Conservation (phyloP, 35 echinoderm and acorn worm genomes). For the Ophioderma brevispina region DNA sequence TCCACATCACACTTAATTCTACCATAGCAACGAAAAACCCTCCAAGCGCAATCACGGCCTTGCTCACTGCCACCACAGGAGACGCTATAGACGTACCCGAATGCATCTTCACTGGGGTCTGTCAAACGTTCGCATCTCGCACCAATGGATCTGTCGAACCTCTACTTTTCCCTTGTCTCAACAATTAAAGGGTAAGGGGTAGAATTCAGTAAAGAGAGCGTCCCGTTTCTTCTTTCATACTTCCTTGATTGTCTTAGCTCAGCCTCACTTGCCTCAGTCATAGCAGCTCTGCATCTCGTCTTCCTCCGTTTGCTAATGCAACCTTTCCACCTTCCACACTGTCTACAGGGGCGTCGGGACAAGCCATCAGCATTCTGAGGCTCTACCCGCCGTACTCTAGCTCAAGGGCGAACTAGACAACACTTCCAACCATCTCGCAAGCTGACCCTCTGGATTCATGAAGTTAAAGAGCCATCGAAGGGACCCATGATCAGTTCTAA, state of each 20-base stretch:
- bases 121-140: too few relatives aligned
- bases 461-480: slow-evolving; percentile 48
- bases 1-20: too few relatives aligned
- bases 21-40: too few relatives aligned
- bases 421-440: slow-evolving; percentile 43
- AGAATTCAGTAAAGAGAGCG: too few relatives aligned
- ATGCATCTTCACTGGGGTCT: too few relatives aligned
- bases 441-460: slow-evolving; percentile 37
- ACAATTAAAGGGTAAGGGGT: too few relatives aligned
- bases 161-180: neutral
- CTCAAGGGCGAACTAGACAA: neutral
- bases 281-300: neutral
- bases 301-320: neutral
- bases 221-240: too few relatives aligned
- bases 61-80: too few relatives aligned
- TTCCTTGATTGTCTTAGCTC: too few relatives aligned
- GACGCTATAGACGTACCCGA: too few relatives aligned
- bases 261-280: neutral
- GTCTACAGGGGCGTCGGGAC: neutral
- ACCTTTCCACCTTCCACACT: slow-evolving; percentile 8
- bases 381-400: slow-evolving; percentile 22
- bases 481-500: slow-evolving; percentile 17
- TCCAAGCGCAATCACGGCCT: too few relatives aligned
- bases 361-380: slow-evolving; percentile 44
- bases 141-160: too few relatives aligned